Evolutionary conservation across 2,888 invertebrate genomes (phyloP).

Genomic region (Vandiemenella viatica): DNA sequence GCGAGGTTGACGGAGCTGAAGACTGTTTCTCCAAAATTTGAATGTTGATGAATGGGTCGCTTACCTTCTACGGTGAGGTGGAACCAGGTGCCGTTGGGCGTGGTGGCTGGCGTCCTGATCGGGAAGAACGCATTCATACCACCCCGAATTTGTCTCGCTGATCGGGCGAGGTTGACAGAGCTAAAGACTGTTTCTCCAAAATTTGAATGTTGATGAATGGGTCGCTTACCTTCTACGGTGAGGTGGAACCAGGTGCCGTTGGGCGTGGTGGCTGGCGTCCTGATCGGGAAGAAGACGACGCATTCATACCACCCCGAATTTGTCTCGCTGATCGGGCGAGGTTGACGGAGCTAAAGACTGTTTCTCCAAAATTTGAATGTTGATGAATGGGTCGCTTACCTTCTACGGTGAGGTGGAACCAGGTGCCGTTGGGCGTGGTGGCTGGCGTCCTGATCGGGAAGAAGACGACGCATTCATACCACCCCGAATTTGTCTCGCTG

Average conservation of each 20-base stretch:
- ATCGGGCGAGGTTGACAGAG: conserved; percentile 76
- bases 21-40: too few species aligned
- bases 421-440: too few species aligned
- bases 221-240: conserved; percentile 74
- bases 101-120: conserved; percentile 67
- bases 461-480: too few species aligned
- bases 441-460: too few species aligned
- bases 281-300: conserved; percentile 72
- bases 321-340: conserved; percentile 73
- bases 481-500: too few species aligned
- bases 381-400: too few species aligned
- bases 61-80: conserved; percentile 75
- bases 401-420: too few species aligned
- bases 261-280: conserved; percentile 66
- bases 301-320: conserved; percentile 90
- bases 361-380: too few species aligned
- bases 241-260: conserved; percentile 86
- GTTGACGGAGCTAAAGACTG: conserved; percentile 70
- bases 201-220: too few species aligned
- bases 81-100: conserved; percentile 82
- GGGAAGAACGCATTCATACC: conserved; percentile 83
- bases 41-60: too few species aligned
- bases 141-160: conserved; percentile 76
- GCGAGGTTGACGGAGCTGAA: conserved; percentile 72
- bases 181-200: too few species aligned